Evolutionary conservation across 1,140 invertebrate species (phyloP).

Genomic region (Drosophila tristis): DNA sequence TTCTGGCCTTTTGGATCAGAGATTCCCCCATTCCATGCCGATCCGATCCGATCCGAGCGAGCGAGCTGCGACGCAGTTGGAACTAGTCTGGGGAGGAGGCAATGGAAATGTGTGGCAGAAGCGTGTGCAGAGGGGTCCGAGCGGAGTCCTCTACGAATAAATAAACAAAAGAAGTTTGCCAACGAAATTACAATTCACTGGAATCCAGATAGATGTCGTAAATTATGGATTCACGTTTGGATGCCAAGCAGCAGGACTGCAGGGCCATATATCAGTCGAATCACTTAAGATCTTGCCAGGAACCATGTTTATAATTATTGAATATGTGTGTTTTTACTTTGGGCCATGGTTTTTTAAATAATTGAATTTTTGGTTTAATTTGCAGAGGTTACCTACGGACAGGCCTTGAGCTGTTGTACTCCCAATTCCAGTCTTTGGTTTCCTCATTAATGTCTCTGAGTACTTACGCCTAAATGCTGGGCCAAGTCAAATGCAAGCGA

Average conservation of each 20-base stretch:
- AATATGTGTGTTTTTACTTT: no score
- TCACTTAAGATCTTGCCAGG: neutral
- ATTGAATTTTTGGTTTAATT: no score
- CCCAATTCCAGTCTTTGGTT: conserved; percentile 18
- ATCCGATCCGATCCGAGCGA: conserved; percentile 16
- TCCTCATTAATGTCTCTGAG: conserved; percentile 49
- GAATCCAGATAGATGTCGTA: conserved; percentile 44
- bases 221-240: conserved; percentile 21
- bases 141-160: conserved; percentile 9
- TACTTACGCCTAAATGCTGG: conserved; percentile 32
- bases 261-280: neutral
- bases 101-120: conserved; percentile 69
- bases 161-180: conserved; percentile 46
- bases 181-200: conserved; percentile 32
- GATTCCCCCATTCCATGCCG: conserved; percentile 4
- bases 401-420: conserved; percentile 41
- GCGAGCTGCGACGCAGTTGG: conserved; percentile 36
- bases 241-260: conserved; percentile 18
- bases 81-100: conserved; percentile 33
- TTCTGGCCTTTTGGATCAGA: conserved; percentile 18
- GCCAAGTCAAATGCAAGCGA: conserved; percentile 72
- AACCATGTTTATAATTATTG: no score
- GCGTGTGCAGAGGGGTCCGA: conserved; percentile 53
- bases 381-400: neutral
- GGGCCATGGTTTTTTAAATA: no score